Evolutionary conservation across 2,797 vertebrate species (phyloP).

Genomic region (Myripristis murdjan): DNA sequence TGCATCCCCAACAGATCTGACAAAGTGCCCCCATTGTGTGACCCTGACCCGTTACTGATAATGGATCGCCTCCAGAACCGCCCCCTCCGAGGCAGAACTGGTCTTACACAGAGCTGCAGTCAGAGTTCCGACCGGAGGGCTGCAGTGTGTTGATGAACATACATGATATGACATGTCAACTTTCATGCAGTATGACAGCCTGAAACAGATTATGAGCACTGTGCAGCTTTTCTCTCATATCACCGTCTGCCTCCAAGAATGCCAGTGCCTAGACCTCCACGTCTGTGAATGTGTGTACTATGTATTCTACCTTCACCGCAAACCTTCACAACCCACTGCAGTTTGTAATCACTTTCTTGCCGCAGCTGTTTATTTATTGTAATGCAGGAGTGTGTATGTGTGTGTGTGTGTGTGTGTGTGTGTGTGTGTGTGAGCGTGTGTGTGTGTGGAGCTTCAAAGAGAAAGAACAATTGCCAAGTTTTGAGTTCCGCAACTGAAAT

Average conservation of each 20-base stretch:
- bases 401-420: no score
- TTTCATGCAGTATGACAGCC: slow-evolving; percentile 66
- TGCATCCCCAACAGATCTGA: slow-evolving; percentile 82
- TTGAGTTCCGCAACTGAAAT: slow-evolving; percentile 30
- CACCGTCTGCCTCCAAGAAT: slow-evolving; percentile 44
- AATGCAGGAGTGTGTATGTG: no score
- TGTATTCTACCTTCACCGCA: slow-evolving; percentile 24
- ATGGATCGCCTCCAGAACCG: slow-evolving; percentile 79
- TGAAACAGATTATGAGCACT: slow-evolving; percentile 33
- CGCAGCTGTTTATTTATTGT: slow-evolving; percentile 25
- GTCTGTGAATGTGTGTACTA: slow-evolving; percentile 28
- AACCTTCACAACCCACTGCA: slow-evolving; percentile 10
- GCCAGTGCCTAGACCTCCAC: slow-evolving; percentile 20
- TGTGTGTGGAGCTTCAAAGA: slow-evolving; percentile 39
- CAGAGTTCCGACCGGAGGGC: slow-evolving; percentile 54
- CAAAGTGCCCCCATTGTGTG: slow-evolving; percentile 83
- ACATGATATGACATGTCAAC: slow-evolving; percentile 74
- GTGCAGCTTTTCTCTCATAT: slow-evolving; percentile 26
- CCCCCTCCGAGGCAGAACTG: slow-evolving; percentile 63
- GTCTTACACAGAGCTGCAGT: slow-evolving; percentile 49
- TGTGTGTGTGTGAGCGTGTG: no score
- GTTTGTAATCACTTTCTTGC: slow-evolving; percentile 23
- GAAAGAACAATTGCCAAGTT: slow-evolving; percentile 38
- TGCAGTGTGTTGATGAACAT: slow-evolving; percentile 69
- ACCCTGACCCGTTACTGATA: slow-evolving; percentile 83